These are phyloP conservation scores for Psittacula derbiana DNA, from an alignment of 2,797 vertebrate genomes.

Conservation along the genomic window DNA sequence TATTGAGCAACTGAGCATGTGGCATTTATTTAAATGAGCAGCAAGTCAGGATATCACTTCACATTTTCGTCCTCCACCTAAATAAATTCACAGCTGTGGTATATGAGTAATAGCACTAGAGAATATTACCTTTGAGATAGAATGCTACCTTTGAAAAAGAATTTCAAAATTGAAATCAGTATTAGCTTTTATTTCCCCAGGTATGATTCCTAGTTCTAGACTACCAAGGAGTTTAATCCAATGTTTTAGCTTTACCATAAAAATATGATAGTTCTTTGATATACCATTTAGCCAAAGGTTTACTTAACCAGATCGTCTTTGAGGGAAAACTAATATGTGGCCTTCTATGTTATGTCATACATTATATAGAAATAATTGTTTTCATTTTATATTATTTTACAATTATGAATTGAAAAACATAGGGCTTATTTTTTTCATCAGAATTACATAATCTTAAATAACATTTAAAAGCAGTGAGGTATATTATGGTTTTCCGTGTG, in stretches of 20 bases:
- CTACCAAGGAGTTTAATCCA: neutral
- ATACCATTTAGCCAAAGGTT: neutral
- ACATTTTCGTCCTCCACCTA: neutral
- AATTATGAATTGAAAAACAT: neutral
- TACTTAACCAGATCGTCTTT: neutral
- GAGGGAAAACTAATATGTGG: neutral
- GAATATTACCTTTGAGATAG: neutral
- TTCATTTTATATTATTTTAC: neutral
- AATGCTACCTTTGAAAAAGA: neutral
- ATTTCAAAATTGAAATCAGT: neutral
- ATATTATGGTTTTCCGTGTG: neutral
- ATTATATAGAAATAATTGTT: neutral
- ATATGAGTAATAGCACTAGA: neutral
- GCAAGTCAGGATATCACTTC: neutral
- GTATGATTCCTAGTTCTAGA: neutral
- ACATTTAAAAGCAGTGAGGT: neutral
- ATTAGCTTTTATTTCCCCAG: neutral
- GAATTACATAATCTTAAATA: neutral
- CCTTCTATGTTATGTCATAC: neutral
- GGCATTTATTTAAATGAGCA: neutral
- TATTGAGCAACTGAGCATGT: neutral
- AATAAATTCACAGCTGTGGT: neutral
- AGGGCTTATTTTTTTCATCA: neutral
- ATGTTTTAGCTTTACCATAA: neutral
- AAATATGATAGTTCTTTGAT: neutral